Evolutionary conservation across 2,888 invertebrate species (phyloP).

Genomic region (Cosmia trapezina): DNA sequence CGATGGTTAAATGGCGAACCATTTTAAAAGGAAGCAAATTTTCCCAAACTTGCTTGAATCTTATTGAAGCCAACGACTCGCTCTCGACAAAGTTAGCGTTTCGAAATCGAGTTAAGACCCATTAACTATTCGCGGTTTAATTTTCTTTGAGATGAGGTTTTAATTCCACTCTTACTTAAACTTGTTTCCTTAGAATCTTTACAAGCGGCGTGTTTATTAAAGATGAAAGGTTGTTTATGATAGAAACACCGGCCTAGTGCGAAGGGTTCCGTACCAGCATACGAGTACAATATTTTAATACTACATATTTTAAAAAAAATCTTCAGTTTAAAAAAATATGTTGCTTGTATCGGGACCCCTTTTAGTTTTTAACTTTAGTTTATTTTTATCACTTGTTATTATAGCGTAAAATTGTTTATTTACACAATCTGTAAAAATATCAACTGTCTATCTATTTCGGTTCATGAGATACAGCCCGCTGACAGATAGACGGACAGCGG

Average conservation of each 20-base stretch:
- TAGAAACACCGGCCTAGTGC: constrained; percentile 17
- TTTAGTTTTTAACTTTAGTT: no score
- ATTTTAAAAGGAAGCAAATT: constrained; percentile 82
- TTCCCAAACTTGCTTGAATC: constrained; percentile 82
- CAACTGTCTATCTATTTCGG: no score
- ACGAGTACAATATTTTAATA: no score
- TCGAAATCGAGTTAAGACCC: constrained; percentile 86
- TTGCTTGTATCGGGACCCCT: no score
- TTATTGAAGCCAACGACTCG: constrained; percentile 84
- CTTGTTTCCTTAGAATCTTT: constrained; percentile 70
- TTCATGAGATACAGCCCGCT: no score
- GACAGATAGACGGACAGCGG: no score
- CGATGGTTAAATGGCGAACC: constrained; percentile 75
- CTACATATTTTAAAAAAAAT: no score
- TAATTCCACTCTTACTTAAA: constrained; percentile 80
- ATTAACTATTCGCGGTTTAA: constrained; percentile 88
- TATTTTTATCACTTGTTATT: no score
- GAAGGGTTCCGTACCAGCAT: no score
- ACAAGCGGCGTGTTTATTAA: constrained; percentile 73
- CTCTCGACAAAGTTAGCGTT: constrained; percentile 85
- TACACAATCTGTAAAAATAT: no score
- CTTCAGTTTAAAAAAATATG: no score
- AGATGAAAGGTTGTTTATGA: constrained; percentile 71
- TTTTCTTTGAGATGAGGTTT: constrained; percentile 85
- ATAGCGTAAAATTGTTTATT: no score